A percentile compares a stretch with the other conserved stretches of the same genome.
Conservation (phyloP, 35 echinoderm and acorn worm species). For the Strongylocentrotus purpuratus region DNA sequence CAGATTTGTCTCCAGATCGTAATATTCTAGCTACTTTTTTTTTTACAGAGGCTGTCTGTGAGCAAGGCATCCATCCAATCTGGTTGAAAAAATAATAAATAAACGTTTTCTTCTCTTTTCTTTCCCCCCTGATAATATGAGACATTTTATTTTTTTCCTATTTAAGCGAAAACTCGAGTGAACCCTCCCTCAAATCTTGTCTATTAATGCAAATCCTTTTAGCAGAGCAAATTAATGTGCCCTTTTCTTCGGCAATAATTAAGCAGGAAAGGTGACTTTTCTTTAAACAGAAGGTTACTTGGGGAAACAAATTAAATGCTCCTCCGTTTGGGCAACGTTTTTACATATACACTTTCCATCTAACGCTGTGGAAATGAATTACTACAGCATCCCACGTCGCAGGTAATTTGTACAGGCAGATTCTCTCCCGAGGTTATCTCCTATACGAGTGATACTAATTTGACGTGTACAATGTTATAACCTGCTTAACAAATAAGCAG, state of each 20-base stretch:
- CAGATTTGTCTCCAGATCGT: neutral
- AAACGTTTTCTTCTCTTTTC: too few relatives aligned
- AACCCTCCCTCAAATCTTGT: too few relatives aligned
- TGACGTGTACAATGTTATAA: conserved; percentile 30
- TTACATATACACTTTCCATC: neutral
- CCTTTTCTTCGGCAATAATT: neutral
- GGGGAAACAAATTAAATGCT: neutral
- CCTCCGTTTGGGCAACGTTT: neutral
- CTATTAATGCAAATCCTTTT: too few relatives aligned
- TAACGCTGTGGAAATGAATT: neutral
- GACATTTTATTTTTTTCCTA: neutral
- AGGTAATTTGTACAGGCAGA: neutral
- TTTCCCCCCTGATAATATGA: neutral
- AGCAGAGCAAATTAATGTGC: neutral
- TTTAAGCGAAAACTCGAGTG: neutral
- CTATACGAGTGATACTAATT: conserved; percentile 1
- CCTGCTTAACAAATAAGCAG: neutral
- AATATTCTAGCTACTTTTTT: neutral
- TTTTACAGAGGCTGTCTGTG: neutral
- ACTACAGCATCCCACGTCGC: neutral
- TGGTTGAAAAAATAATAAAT: too few relatives aligned
- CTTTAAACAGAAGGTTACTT: neutral
- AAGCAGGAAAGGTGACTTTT: neutral
- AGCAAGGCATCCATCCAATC: too few relatives aligned
- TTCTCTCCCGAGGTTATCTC: neutral